These are phyloP conservation scores for Hirtodrosophila histrioides DNA, from an alignment of 2,888 invertebrate genomes.

Conservation along the genomic window DNA sequence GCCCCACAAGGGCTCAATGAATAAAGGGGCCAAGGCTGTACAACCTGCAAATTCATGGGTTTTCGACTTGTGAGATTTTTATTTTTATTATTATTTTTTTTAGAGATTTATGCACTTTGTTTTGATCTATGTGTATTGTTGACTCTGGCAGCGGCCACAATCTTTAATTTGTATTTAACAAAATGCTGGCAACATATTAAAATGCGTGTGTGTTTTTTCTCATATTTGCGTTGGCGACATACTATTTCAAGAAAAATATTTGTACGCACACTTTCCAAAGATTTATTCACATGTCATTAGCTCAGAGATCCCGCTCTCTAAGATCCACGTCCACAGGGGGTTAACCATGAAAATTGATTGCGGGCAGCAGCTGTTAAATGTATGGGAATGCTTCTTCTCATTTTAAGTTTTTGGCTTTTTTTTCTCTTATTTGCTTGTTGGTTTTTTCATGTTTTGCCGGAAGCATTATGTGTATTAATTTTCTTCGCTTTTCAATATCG, in stretches of 20 bases:
- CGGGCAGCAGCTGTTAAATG: slow-evolving; percentile 68
- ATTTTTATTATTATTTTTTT: background rate
- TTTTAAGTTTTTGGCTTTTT: slow-evolving; percentile 18
- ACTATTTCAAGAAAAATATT: slow-evolving; percentile 19
- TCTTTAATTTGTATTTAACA: slow-evolving; percentile 43
- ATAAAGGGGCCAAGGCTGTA: slow-evolving; percentile 38
- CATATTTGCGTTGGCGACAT: slow-evolving; percentile 52
- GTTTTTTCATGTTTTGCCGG: slow-evolving; percentile 61
- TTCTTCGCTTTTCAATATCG: slow-evolving; percentile 52
- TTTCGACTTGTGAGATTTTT: slow-evolving; percentile 18
- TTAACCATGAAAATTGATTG: slow-evolving; percentile 80
- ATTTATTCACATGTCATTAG: slow-evolving; percentile 63
- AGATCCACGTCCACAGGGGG: slow-evolving; percentile 40
- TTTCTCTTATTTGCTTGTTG: background rate
- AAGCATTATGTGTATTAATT: slow-evolving; percentile 61
- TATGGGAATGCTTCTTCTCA: slow-evolving; percentile 19
- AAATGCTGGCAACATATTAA: slow-evolving; percentile 52
- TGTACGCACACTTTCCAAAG: slow-evolving; percentile 43
- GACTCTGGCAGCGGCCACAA: slow-evolving; percentile 20
- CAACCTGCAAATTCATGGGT: slow-evolving; percentile 35
- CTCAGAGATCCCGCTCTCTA: slow-evolving; percentile 36
- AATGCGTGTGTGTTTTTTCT: slow-evolving; percentile 52
- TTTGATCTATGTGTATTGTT: slow-evolving; percentile 38
- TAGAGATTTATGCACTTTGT: slow-evolving; percentile 51
- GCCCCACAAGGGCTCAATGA: slow-evolving; percentile 14